These are phyloP conservation scores for Hippocampus guttulatus DNA, from an alignment of 2,113 vertebrate genomes.

Conservation along the genomic window DNA sequence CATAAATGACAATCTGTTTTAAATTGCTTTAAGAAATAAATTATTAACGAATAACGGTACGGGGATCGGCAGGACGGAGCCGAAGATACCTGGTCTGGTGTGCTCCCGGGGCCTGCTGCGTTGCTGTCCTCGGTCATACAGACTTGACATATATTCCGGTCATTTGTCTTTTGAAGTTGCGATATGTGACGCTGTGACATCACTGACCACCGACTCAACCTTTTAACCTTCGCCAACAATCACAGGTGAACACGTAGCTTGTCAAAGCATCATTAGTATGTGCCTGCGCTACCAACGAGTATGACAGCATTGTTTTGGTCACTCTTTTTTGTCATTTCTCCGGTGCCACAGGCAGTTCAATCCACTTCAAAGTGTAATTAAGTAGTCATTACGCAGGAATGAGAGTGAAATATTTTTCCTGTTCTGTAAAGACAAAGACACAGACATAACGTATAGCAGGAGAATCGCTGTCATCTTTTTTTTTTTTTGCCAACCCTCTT, in stretches of 20 bases:
- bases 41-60: too few species aligned
- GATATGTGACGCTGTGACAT: constrained; percentile 51
- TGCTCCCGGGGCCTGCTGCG: too few species aligned
- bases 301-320: not conserved
- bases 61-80: too few species aligned
- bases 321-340: not conserved
- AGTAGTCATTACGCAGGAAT: not conserved
- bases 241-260: constrained; percentile 68
- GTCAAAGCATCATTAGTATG: constrained; percentile 46
- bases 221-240: constrained; percentile 53
- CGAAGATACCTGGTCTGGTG: too few species aligned
- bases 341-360: not conserved
- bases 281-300: constrained; percentile 9
- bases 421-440: not conserved
- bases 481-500: not conserved
- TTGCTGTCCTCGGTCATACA: too few species aligned
- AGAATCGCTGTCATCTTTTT: not conserved
- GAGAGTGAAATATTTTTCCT: not conserved
- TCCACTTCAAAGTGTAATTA: not conserved
- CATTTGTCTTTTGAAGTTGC: not conserved
- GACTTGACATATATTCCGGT: too few species aligned
- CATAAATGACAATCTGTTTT: too few species aligned
- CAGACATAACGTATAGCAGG: not conserved
- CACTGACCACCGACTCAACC: constrained; percentile 45
- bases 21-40: too few species aligned